Conservation (phyloP, 2,797 vertebrate genomes). For the Anolis apletophallus region DNA sequence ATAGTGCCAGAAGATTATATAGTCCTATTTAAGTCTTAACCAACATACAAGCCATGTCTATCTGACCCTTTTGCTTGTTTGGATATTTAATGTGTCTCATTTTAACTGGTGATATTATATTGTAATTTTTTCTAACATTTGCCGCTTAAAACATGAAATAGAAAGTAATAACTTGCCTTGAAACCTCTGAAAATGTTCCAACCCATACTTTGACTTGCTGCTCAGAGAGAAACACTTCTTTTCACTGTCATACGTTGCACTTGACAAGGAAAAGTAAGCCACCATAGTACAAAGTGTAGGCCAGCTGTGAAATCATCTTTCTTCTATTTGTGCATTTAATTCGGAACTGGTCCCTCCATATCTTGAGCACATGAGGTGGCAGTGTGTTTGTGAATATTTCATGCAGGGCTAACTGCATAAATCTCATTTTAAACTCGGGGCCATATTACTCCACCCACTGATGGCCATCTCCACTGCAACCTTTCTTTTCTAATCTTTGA, state of each 20-base stretch:
- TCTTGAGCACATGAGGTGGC: not conserved
- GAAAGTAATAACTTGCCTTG: not conserved
- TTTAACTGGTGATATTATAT: not conserved
- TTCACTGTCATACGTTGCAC: not conserved
- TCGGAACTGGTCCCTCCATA: not conserved
- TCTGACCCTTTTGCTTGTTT: not conserved
- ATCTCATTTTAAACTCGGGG: not conserved
- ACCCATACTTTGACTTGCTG: not conserved
- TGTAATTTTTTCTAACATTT: not conserved
- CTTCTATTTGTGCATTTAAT: not conserved
- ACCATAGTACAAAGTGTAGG: not conserved
- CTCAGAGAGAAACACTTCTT: not conserved
- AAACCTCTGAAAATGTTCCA: not conserved
- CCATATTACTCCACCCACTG: not conserved
- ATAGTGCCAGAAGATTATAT: not conserved
- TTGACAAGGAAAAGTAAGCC: not conserved
- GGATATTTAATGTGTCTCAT: not conserved
- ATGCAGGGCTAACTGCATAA: not conserved
- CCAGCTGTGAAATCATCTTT: not conserved
- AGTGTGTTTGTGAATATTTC: not conserved
- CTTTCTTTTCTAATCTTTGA: slow-evolving; percentile 5
- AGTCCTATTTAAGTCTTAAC: not conserved
- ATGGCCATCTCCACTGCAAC: not conserved
- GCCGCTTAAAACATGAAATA: slow-evolving; percentile 1
- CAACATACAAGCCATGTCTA: not conserved